Conservation (phyloP, 1,140 invertebrate species). For the Reticulitermes speratus region DNA sequence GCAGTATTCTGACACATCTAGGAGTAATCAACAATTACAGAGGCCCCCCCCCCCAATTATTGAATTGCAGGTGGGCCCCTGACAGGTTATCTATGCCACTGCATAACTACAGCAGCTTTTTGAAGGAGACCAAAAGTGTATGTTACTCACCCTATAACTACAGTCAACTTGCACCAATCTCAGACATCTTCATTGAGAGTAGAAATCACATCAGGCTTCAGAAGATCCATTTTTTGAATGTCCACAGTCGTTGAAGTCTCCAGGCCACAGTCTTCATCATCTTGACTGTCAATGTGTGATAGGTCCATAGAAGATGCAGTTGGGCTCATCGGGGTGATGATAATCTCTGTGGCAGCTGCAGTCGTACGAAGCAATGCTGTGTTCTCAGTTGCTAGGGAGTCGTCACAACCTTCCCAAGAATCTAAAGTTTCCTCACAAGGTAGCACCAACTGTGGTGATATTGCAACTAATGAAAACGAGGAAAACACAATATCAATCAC, state of each 20-base stretch:
- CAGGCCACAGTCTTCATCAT: background rate
- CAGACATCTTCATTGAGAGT: conserved; percentile 13
- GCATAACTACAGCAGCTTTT: too few species aligned
- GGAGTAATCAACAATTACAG: too few species aligned
- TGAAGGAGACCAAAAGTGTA: too few species aligned
- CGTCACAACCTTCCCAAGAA: conserved; percentile 22
- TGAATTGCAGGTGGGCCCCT: too few species aligned
- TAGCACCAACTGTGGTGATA: background rate
- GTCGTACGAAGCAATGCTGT: conserved; percentile 17
- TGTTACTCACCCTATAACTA: background rate
- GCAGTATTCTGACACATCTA: too few species aligned
- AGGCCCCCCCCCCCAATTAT: too few species aligned
- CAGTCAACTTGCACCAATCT: conserved; percentile 2
- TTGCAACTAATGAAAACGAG: background rate
- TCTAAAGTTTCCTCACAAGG: background rate
- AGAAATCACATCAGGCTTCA: conserved; percentile 25
- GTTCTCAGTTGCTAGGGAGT: background rate
- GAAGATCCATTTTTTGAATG: conserved; percentile 23
- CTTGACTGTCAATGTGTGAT: background rate
- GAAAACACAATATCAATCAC: background rate
- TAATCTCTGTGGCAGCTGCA: conserved; percentile 24
- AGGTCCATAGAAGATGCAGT: conserved; percentile 19
- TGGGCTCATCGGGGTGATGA: conserved; percentile 15
- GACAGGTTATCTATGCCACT: too few species aligned
- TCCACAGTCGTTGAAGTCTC: conserved; percentile 4